Evolutionary conservation across 2,797 vertebrate genomes (phyloP).

Genomic region (Crocodylus rhombifer): DNA sequence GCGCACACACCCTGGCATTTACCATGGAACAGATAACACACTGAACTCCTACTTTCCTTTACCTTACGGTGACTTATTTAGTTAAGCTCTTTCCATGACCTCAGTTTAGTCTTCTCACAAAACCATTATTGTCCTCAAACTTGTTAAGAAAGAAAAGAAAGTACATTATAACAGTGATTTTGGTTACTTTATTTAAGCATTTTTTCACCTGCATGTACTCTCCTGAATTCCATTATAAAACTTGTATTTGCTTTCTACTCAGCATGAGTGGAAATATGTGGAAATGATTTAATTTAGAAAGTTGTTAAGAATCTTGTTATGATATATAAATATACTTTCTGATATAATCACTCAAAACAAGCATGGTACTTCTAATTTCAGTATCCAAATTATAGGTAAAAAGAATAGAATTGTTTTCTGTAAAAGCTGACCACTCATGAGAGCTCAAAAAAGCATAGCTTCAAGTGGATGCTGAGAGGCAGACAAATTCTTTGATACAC

Average conservation of each 20-base stretch:
- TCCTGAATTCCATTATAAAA: too few species aligned
- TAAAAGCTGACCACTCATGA: neutral
- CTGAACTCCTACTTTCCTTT: too few species aligned
- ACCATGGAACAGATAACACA: too few species aligned
- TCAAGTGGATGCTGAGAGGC: constrained; percentile 23
- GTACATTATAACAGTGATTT: neutral
- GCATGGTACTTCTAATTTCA: neutral
- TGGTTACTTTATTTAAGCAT: neutral
- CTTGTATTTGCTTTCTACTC: too few species aligned
- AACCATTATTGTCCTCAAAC: neutral
- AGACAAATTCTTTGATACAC: constrained; percentile 24
- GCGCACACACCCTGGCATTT: too few species aligned
- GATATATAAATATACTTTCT: neutral
- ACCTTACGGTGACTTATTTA: too few species aligned
- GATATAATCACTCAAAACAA: neutral
- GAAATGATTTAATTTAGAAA: too few species aligned
- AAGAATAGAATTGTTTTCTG: neutral
- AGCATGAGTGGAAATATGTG: too few species aligned
- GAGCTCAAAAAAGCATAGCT: neutral
- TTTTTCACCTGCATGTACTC: too few species aligned
- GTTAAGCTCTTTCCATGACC: neutral
- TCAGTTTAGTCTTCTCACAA: neutral
- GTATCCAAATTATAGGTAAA: neutral
- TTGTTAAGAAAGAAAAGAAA: neutral
- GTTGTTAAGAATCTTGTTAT: neutral